phyloP scores from a whole-genome alignment of 2,797 vertebrate genomes.

The Rhinatrema bivittatum region DNA sequence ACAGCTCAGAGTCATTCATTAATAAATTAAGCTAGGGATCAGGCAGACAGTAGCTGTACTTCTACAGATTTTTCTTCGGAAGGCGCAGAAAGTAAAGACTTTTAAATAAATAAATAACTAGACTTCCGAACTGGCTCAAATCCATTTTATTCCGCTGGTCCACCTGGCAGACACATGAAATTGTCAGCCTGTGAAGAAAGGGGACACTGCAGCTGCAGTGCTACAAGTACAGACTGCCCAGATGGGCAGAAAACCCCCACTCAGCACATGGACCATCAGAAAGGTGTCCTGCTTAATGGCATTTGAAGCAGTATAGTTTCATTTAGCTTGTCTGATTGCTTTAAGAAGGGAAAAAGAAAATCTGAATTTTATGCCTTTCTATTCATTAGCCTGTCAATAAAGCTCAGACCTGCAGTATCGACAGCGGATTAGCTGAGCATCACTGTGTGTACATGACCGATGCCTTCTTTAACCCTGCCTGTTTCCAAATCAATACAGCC shows the following conservation, averaged over 20 bases:
- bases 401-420: constrained; percentile 42
- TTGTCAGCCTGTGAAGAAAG: not conserved
- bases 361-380: constrained; percentile 23
- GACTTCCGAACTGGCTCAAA: too few relatives aligned
- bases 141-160: too few relatives aligned
- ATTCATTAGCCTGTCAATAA: constrained; percentile 62
- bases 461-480: constrained; percentile 57
- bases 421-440: constrained; percentile 50
- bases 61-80: too few relatives aligned
- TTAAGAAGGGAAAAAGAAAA: constrained; percentile 19
- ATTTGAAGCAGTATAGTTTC: constrained; percentile 20
- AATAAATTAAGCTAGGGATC: too few relatives aligned
- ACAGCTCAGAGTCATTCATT: too few relatives aligned
- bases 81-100: too few relatives aligned
- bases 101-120: too few relatives aligned
- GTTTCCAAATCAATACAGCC: constrained; percentile 61
- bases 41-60: too few relatives aligned
- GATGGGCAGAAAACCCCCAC: constrained; percentile 35
- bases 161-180: too few relatives aligned
- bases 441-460: constrained; percentile 50
- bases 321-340: constrained; percentile 40
- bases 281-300: constrained; percentile 29
- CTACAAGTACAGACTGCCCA: constrained; percentile 31
- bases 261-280: too few relatives aligned
- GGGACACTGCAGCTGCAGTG: constrained; percentile 6